A percentile compares a stretch with the other conserved stretches of the same genome.
These are phyloP conservation scores for Acanthiza pusilla DNA, from an alignment of 2,797 vertebrate species.

Conservation along the genomic window DNA sequence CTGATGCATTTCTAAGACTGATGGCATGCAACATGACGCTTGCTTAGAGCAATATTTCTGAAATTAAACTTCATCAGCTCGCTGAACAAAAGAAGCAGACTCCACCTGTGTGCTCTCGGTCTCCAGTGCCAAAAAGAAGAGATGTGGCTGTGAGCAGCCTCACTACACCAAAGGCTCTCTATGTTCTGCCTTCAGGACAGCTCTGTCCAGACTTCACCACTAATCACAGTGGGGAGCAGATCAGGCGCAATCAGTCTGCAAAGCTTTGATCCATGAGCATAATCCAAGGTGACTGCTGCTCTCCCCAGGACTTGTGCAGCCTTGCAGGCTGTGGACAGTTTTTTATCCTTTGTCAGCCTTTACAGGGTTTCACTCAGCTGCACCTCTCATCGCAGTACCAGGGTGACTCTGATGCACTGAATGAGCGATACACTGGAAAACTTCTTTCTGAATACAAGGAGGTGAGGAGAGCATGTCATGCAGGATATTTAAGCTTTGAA, in stretches of 20 bases:
- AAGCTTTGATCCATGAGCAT: not conserved
- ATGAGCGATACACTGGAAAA: not conserved
- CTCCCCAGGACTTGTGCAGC: not conserved
- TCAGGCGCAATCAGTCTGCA: not conserved
- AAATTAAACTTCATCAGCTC: not conserved
- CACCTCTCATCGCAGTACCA: rapidly evolving
- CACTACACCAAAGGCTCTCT: not conserved
- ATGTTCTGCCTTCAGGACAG: not conserved
- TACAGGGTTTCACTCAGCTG: not conserved
- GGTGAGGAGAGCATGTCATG: not conserved
- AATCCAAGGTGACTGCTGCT: not conserved
- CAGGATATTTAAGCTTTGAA: not conserved
- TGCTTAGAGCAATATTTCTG: not conserved
- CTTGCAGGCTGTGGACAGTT: not conserved
- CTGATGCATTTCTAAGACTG: not conserved
- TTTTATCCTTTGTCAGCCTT: not conserved
- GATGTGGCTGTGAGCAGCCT: not conserved
- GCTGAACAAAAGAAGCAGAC: not conserved
- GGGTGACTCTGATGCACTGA: not conserved
- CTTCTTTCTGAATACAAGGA: not conserved
- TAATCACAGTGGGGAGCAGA: not conserved
- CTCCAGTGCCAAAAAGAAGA: not conserved
- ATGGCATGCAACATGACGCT: not conserved
- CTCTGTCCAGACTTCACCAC: not conserved
- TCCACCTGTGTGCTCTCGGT: not conserved